Conservation (phyloP, 2,888 invertebrate genomes). For the Chesias legatella region DNA sequence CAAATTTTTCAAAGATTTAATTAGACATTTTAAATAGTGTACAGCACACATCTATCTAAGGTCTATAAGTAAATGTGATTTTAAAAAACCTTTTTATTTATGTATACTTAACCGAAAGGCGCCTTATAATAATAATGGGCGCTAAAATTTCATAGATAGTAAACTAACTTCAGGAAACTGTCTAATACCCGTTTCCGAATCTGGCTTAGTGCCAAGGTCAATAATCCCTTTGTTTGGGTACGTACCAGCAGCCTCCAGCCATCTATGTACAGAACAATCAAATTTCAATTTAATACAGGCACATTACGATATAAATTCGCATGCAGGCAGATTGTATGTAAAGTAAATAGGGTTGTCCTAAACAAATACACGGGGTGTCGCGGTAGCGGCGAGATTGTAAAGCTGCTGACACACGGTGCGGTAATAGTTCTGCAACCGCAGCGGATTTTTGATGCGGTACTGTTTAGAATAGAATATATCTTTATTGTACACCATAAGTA, state of each 20-base stretch:
- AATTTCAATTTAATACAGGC: constrained; percentile 41
- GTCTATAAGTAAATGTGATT: no score
- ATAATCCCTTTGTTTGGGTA: constrained; percentile 62
- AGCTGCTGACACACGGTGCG: not conserved
- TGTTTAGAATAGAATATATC: no score
- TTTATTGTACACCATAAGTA: no score
- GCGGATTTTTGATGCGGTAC: no score
- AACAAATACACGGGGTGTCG: constrained; percentile 71
- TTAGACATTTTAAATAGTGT: no score
- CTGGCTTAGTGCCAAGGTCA: constrained; percentile 72
- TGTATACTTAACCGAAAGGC: no score
- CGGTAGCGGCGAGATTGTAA: constrained; percentile 20
- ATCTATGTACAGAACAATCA: constrained; percentile 34
- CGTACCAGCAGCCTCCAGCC: constrained; percentile 50
- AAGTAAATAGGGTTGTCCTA: constrained; percentile 71
- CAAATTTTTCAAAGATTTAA: no score
- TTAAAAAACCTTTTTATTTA: no score
- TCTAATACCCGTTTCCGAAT: constrained; percentile 55
- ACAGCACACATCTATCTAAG: no score
- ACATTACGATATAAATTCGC: constrained; percentile 48
- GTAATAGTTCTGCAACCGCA: not conserved
- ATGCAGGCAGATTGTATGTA: constrained; percentile 44
- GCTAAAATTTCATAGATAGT: not conserved
- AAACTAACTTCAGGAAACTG: constrained; percentile 37
- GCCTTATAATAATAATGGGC: no score